Percentiles rank a stretch among this genome's conserved stretches.
phyloP scores from a whole-genome alignment of 2,888 invertebrate genomes.

The Habroteleia sp. region DNA sequence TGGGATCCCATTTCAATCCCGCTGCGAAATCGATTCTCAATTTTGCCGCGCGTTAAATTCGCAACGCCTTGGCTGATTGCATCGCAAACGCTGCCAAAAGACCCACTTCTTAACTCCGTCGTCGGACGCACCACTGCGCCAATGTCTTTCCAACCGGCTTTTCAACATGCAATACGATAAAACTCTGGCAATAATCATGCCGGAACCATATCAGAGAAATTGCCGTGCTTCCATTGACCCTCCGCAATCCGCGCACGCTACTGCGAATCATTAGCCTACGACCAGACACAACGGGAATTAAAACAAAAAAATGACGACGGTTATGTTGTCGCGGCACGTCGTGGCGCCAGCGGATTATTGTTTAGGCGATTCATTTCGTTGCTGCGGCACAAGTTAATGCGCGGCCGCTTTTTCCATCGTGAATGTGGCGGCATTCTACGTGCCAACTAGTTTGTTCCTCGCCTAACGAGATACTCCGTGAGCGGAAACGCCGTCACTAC shows the following conservation, averaged over 20 bases:
- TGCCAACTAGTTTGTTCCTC: constrained; percentile 69
- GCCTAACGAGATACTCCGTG: constrained; percentile 71
- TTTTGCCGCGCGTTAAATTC: constrained; percentile 1
- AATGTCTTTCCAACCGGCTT: not conserved
- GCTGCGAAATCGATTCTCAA: constrained; percentile 1
- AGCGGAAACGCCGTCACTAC: constrained; percentile 65
- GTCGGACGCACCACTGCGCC: not conserved
- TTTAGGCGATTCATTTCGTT: constrained; percentile 69
- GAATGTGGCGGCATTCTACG: constrained; percentile 41
- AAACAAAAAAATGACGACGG: constrained; percentile 24
- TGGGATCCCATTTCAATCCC: not conserved
- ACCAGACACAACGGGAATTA: constrained; percentile 4
- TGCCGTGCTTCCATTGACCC: constrained; percentile 19
- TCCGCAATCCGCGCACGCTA: constrained; percentile 7
- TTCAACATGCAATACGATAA: not conserved
- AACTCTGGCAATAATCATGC: constrained; percentile 7
- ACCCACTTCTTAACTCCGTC: constrained; percentile 13
- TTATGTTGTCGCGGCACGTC: constrained; percentile 49
- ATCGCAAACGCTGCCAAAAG: constrained; percentile 12
- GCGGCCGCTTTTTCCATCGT: constrained; percentile 33
- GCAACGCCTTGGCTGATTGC: not conserved
- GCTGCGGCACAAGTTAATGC: too few species aligned
- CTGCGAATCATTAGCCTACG: constrained; percentile 14
- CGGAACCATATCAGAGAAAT: not conserved
- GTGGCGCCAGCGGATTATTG: constrained; percentile 52